Base-by-base conservation (phyloP, 2,113 vertebrate genomes). In the Zootoca vivipara region DNA sequence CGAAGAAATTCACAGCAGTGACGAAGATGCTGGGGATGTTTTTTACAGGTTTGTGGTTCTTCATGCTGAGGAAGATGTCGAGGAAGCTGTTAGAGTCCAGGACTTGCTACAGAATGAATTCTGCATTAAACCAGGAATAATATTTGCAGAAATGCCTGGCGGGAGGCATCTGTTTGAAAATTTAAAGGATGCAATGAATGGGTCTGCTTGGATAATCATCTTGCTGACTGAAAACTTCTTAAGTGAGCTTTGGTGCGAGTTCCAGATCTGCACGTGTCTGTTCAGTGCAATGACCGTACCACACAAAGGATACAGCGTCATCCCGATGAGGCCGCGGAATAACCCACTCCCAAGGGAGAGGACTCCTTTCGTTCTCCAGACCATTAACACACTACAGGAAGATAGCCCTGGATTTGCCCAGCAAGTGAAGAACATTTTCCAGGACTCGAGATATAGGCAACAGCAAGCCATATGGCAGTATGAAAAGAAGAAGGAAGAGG, bases 41-140 rank as follows among this genome's bases (percentile, higher is more conserved):
- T 96, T 94, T 87, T 93, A 65, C 80, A 95, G 92, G n/a, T 96
- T 90, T 93, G 94, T 95, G 70, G 93, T 95, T 77, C 84, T 95
- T 42, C 78, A 70, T 1, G 67, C 94, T 33, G 90, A 92, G 5
- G 82, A 30, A 20, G 92, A 96, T 86, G 84, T 46, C 18, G 30
- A 74, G 0, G 91, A 94, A 91, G 89, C 91, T 33, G 87, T 92
- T 5, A 74, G 94, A 46, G 88, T 95, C 70, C 94, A 93, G 83
- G 87, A 92, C 2, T 22, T 96, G 58, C 80, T 96, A 18, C 89
- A 96, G 72, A 92, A 92, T 28, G 86, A 92, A 67, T 95, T 95
- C 73, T 91, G 89, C 81, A 80, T 96, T 90, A 96, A 88, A 92
- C 94, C 91, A 4, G 92, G 94, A 18, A 94, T 93, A 1, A 93